Evolutionary conservation across 2,797 vertebrate species (phyloP).

Genomic region (Danio albolineatus): DNA sequence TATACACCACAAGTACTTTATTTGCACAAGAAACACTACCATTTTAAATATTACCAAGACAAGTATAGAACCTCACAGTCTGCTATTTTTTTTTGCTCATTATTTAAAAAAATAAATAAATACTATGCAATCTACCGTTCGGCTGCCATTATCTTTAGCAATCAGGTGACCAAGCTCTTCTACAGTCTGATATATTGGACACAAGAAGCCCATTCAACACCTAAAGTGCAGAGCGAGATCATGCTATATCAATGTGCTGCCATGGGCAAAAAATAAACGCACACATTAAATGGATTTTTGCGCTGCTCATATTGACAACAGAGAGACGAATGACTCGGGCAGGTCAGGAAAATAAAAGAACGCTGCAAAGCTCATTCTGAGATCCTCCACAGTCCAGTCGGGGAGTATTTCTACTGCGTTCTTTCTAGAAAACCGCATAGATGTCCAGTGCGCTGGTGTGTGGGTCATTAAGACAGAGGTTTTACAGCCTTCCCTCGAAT

Average conservation of each 20-base stretch:
- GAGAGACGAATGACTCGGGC: conserved; percentile 17
- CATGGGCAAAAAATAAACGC: conserved; percentile 15
- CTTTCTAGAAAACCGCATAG: conserved; percentile 57
- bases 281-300: conserved; percentile 27
- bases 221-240: not conserved
- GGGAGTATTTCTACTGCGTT: conserved; percentile 50
- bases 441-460: conserved; percentile 59
- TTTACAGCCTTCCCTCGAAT: conserved; percentile 68
- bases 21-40: no score
- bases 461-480: conserved; percentile 70
- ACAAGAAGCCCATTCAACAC: conserved; percentile 13
- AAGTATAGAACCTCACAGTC: not conserved
- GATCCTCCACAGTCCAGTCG: conserved; percentile 52
- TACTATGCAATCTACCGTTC: not conserved
- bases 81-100: not conserved
- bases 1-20: no score
- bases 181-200: not conserved
- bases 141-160: not conserved
- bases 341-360: conserved; percentile 7
- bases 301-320: conserved; percentile 11
- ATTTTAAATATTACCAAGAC: no score
- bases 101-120: no score
- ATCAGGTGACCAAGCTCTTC: not conserved
- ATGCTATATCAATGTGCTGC: conserved; percentile 25
- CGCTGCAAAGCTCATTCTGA: conserved; percentile 27